Evolutionary conservation across 2,797 vertebrate species (phyloP), one percentile per base, ranked within the genome.

Genomic region (Manis crassicaudata): DNA sequence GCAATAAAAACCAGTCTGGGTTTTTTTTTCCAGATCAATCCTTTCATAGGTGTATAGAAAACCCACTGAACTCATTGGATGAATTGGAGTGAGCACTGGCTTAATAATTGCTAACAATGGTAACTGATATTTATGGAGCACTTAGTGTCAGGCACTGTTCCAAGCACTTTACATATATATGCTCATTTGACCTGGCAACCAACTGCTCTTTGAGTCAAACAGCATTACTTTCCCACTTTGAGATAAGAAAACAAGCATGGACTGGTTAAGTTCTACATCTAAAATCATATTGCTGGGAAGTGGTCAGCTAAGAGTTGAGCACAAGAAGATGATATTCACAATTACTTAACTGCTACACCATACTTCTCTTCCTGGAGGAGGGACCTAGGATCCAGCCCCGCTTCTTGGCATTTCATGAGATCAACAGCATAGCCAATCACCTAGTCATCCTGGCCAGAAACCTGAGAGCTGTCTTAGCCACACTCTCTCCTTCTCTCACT

Each of bases 381-480:
- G 27, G n/a, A 83, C n/a, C 32, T 14, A 16, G 46, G 8, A 23
- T 56, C 43, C 87, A 95, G 37, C 8, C 20, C 29, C 25, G 25
- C 25, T 87, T 35, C 8, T 62, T 58, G 27, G 32, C 67, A 7
- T 73, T 62, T 62, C 56, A 17, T 89, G 62, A 85, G 32, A 63
- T 32, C 37, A 43, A 21, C 5, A 58, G 27, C 65, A 43, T 17
- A 92, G 21, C 73, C 52, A 86, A 9, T 63, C 52, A 90, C 16
- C 56, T 32, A 40, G 9, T 58, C 54, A 77, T 13, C 17, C 62
- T 93, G 32, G 46, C 25, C 50, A 88, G 77, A 83, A 92, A 89
- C 21, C 6, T 87, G 92, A 96, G 84, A 52, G 52, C 62, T 40
- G 87, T 60, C 75, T 80, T 84, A 96, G 56, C 25, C 29, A 93